A percentile compares a stretch with the other conserved stretches of the same genome.
phyloP scores from a whole-genome alignment of 2,797 vertebrate species.

The Luscinia luscinia region DNA sequence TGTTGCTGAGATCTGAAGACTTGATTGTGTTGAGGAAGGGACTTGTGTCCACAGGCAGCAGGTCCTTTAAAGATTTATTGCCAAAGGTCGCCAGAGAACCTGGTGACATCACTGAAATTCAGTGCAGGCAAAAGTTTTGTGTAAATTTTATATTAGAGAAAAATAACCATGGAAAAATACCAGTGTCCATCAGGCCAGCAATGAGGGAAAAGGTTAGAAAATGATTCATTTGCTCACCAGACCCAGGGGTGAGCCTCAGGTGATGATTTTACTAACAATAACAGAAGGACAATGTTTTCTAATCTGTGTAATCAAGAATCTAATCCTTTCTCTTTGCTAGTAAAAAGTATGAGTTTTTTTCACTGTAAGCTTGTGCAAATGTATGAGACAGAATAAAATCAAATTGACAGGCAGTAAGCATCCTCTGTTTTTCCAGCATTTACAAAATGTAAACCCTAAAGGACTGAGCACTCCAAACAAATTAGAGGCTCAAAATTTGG shows the following conservation, averaged over 20 bases:
- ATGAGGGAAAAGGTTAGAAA: slow-evolving; percentile 37
- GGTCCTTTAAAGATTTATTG: background rate
- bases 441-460: background rate
- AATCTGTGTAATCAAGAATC: slow-evolving; percentile 35
- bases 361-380: background rate
- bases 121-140: background rate
- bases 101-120: background rate
- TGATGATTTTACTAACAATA: slow-evolving; percentile 32
- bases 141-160: background rate
- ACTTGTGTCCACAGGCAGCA: background rate
- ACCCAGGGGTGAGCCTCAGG: slow-evolving; percentile 1
- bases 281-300: slow-evolving; percentile 21
- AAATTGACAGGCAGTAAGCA: background rate
- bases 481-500: background rate
- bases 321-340: slow-evolving; percentile 10
- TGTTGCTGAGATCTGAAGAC: background rate
- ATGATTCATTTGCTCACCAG: background rate
- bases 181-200: background rate
- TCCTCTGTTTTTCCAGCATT: background rate
- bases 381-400: slow-evolving; percentile 10
- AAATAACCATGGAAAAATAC: background rate
- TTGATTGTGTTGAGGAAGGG: background rate
- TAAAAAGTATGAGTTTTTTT: background rate
- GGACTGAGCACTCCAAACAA: background rate
- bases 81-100: background rate